phyloP scores from a whole-genome alignment of 2,888 invertebrate species.

The Sipha maydis region DNA sequence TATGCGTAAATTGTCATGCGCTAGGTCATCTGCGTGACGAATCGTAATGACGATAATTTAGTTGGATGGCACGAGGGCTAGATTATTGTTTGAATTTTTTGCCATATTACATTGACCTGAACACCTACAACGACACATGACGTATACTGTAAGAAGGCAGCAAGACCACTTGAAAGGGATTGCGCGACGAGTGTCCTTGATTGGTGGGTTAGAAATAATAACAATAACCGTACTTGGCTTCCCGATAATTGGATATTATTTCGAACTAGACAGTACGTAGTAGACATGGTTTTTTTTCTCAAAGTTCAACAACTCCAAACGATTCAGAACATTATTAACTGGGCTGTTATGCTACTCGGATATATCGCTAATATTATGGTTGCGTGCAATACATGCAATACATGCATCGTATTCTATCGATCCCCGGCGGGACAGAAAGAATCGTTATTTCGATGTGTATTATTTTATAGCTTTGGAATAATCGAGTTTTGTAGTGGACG shows the following conservation, averaged over 20 bases:
- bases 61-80: too few species aligned
- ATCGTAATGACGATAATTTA: background rate
- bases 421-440: too few species aligned
- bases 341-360: background rate
- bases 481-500: too few species aligned
- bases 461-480: too few species aligned
- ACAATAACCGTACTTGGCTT: background rate
- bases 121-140: background rate
- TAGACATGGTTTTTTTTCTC: background rate
- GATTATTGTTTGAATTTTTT: too few species aligned
- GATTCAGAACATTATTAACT: background rate
- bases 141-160: background rate
- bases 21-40: too few species aligned
- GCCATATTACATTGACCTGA: background rate
- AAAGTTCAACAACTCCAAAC: background rate
- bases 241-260: background rate
- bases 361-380: background rate
- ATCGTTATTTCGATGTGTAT: too few species aligned
- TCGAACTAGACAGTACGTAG: background rate
- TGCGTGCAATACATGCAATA: too few species aligned
- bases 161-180: background rate
- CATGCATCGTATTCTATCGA: too few species aligned
- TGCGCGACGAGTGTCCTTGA: background rate
- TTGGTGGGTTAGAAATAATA: background rate
- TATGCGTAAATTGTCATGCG: background rate